Base-by-base conservation (phyloP, 2,113 vertebrate species). In the Tenebrosternarchus preto region DNA sequence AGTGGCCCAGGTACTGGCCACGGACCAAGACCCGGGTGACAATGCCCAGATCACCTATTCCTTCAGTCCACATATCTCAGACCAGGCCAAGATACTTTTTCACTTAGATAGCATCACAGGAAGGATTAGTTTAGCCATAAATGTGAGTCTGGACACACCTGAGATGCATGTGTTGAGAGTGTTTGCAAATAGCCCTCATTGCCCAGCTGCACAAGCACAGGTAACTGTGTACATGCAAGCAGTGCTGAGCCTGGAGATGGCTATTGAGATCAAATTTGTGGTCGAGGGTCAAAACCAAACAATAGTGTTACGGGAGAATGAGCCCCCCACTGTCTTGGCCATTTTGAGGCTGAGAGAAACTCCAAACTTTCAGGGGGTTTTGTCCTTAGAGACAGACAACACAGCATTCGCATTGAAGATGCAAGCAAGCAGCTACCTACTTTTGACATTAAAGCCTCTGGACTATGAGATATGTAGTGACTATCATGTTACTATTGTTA, bases 381-480 rank as follows among this genome's bases (percentile, higher is more conserved):
- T 93, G 63, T 87, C 77, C 80, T 92, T 94, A 78, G 90, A 91
- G 69, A 88, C 80, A 12, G 82, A 91, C 39, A 89, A 90, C 50
- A 87, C 85, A 76, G 89, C 89, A 82, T 94, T 94, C 82, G 78
- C 85, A 83, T 81, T 94, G 82, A 93, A 85, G 84, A 87, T 63
- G 3, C 91, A 92, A 83, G 87, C 87, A 63, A 91, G 85, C 64
- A 92, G 88, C 88, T 94, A 93, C 88, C 89, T 94, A 56, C 89
- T 94, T 87, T 90, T 91, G 64, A 91, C 93, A 78, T 92, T 91
- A 89, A 90, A 90, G 81, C 85, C 92, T 19, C 82, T 94, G 24
- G 92, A 94, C 85, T 91, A 91, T 71, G 94, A 93, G 83, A 78
- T 83, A 71, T 82, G 87, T 83, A 85, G 80, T 0, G 85, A 90